A percentile compares a stretch with the other conserved stretches of the same genome.
Evolutionary conservation across 2,888 invertebrate species (phyloP).

Genomic region (Plagodis dolabraria): DNA sequence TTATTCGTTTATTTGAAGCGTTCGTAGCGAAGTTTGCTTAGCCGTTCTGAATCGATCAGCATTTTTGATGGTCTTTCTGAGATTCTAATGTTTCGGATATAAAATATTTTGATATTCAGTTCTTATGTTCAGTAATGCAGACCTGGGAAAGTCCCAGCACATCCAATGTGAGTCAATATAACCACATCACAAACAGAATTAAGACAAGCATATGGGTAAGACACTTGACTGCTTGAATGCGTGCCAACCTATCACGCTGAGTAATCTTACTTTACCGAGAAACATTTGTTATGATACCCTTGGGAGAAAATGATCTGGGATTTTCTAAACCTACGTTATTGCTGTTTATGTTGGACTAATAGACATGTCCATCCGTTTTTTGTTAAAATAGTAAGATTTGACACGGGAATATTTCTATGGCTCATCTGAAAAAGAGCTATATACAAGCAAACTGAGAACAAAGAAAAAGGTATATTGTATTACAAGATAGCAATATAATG

Average conservation of each 20-base stretch:
- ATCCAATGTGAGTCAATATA: constrained; percentile 14
- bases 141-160: constrained; percentile 14
- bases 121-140: not conserved
- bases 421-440: too few relatives aligned
- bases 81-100: too few relatives aligned
- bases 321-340: not conserved
- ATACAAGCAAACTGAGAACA: too few relatives aligned
- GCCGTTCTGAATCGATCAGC: too few relatives aligned
- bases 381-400: too few relatives aligned
- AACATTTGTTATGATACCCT: constrained; percentile 14
- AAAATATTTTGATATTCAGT: too few relatives aligned
- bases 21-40: too few relatives aligned
- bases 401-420: too few relatives aligned
- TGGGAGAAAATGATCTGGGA: constrained; percentile 3
- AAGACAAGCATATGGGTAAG: not conserved
- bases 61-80: too few relatives aligned
- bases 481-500: too few relatives aligned
- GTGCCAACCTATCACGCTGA: constrained; percentile 23
- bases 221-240: constrained; percentile 21
- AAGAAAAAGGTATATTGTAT: too few relatives aligned
- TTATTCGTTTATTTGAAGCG: too few relatives aligned
- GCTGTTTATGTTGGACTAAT: not conserved
- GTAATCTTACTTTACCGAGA: constrained; percentile 18
- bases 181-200: constrained; percentile 8
- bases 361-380: not conserved